Conservation (phyloP, 1,140 invertebrate genomes). For the Linepithema humile region DNA sequence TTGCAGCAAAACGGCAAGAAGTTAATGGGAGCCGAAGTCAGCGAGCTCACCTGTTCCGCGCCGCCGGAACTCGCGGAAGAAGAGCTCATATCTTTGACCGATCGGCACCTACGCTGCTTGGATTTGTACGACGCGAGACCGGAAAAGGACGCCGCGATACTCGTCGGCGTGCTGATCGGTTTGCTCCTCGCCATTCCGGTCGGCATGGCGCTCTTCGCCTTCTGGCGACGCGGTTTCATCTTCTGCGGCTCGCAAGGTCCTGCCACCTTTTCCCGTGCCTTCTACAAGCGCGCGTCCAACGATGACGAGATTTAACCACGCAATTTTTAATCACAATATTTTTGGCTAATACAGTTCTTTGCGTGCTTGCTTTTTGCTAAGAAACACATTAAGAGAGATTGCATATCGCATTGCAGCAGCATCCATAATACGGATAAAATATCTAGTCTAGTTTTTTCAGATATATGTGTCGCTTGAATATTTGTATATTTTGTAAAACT, state of each 20-base stretch:
- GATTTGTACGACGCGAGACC: slow-evolving; percentile 87
- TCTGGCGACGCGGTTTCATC: slow-evolving; percentile 87
- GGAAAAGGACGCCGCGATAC: slow-evolving; percentile 87
- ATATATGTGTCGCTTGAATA: too few relatives aligned
- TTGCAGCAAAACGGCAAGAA: slow-evolving; percentile 85
- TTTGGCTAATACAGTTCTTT: neutral
- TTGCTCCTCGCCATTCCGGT: slow-evolving; percentile 88
- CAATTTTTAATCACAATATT: neutral
- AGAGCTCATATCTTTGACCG: slow-evolving; percentile 69
- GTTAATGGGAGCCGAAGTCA: slow-evolving; percentile 68
- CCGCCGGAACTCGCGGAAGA: slow-evolving; percentile 74
- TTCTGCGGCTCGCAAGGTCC: slow-evolving; percentile 84
- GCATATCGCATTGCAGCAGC: neutral
- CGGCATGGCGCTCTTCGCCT: slow-evolving; percentile 85
- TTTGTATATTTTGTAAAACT: too few relatives aligned
- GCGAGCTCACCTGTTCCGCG: slow-evolving; percentile 68
- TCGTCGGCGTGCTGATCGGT: slow-evolving; percentile 88
- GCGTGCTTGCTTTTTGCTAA: neutral
- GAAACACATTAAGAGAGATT: too few relatives aligned
- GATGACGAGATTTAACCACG: slow-evolving; percentile 79
- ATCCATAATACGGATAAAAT: neutral
- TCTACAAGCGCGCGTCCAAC: slow-evolving; percentile 87
- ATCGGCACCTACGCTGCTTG: slow-evolving; percentile 85
- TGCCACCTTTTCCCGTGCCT: slow-evolving; percentile 87
- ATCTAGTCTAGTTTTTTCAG: neutral